These are phyloP conservation scores for Diphyllodes magnificus DNA, from an alignment of 2,113 vertebrate species.

Conservation along the genomic window DNA sequence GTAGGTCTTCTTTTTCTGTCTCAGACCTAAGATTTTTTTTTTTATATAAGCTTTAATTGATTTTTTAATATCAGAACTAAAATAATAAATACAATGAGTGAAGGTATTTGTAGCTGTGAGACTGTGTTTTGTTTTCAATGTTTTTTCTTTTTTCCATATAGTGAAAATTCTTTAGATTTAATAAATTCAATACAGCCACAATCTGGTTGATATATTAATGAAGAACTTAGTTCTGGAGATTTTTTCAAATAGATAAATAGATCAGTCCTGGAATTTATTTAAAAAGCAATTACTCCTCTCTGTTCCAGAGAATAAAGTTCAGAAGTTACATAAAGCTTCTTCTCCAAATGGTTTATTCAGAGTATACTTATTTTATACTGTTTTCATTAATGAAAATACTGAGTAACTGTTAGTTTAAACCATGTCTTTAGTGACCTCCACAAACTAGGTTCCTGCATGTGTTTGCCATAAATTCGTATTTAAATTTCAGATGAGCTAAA, in stretches of 20 bases:
- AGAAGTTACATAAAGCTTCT: background rate
- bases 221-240: background rate
- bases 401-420: conserved; percentile 40
- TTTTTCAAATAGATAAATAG: background rate
- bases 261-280: conserved; percentile 17
- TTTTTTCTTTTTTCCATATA: background rate
- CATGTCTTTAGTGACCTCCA: conserved; percentile 34
- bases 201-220: background rate
- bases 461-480: conserved; percentile 60
- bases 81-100: background rate
- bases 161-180: background rate
- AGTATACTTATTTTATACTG: background rate
- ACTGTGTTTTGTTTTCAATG: background rate
- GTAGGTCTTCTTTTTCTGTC: background rate
- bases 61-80: background rate
- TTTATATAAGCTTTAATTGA: background rate
- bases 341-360: background rate
- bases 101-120: background rate
- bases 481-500: conserved; percentile 75
- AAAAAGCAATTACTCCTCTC: background rate
- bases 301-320: background rate
- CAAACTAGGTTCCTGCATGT: background rate
- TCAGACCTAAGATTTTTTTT: background rate
- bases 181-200: background rate
- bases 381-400: background rate